phyloP scores from a whole-genome alignment of 2,113 vertebrate species.

The Leucosticte australis region DNA sequence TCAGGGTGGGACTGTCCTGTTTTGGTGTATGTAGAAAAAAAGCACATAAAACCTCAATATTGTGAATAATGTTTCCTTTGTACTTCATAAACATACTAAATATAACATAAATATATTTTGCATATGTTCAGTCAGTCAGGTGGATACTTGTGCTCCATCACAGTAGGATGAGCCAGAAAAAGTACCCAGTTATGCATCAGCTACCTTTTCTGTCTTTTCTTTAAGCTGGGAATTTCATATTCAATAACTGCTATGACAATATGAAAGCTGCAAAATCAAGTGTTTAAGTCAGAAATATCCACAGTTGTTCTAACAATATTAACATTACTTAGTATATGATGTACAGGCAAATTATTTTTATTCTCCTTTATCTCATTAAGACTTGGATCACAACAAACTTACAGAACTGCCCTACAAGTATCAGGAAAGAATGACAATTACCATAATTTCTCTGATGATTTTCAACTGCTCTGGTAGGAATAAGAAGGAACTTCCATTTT shows the following conservation, averaged over 20 bases:
- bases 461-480: background rate
- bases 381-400: background rate
- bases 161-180: background rate
- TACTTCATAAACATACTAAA: background rate
- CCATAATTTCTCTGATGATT: background rate
- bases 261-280: background rate
- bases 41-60: background rate
- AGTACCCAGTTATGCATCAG: background rate
- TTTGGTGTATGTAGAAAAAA: background rate
- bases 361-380: background rate
- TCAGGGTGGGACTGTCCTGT: background rate
- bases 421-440: background rate
- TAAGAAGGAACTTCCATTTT: background rate
- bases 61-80: background rate
- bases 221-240: background rate
- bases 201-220: background rate
- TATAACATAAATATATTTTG: background rate
- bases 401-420: background rate
- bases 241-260: background rate
- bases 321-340: background rate
- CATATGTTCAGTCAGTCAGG: background rate
- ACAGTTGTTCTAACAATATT: background rate
- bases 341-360: background rate
- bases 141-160: background rate
- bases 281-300: background rate